Evolutionary conservation across 1,140 invertebrate genomes (phyloP), one percentile per base, ranked within the genome.

Genomic region (Pseudomyrmex dendroicus): DNA sequence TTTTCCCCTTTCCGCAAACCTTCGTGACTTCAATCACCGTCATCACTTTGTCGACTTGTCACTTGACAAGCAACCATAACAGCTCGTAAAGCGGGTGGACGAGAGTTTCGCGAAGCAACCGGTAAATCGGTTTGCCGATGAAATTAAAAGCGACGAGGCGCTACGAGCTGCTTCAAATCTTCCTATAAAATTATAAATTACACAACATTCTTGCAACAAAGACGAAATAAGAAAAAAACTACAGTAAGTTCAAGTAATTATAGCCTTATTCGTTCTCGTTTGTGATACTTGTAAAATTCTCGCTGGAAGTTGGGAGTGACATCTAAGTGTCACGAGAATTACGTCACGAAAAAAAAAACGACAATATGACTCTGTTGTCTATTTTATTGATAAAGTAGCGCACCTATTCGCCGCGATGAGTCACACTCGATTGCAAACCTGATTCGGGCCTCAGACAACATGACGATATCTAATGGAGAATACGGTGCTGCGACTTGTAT

Each of bases 391-490:
- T 78, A 80, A 85, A 85, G 80, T 83, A 83, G 13, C 56, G 72
- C 80, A 85, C 57, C 61, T 73, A 85, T 83, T 57, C 61, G 70
- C 82, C 13, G 54, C 54, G 76, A 46, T 87, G 87, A 88, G 66
- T 88, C 87, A 88, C 70, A 84, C 66, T 73, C 67, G 44, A 15
- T 46, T 82, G 72, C 25, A 12, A 70, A 68, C 84, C 62, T 72
- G 80, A 88, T 88, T 85, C 63, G 61, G 78, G 67, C 83, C 86
- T 88, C 85, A 85, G 84, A 88, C 86, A 88, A 88, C 87, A 88
- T 57, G 73, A 73, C 74, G 70, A 77, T 78, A 83, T 85, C 83
- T 88, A 88, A 88, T 88, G 77, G 87, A 88, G 77, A 88, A 88
- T 83, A 85, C 66, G 83, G 73, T 54, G 73, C 61, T 67, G 73